Base-by-base conservation (phyloP, 2,888 invertebrate genomes). In the Acanthococcus lagerstroemiae region DNA sequence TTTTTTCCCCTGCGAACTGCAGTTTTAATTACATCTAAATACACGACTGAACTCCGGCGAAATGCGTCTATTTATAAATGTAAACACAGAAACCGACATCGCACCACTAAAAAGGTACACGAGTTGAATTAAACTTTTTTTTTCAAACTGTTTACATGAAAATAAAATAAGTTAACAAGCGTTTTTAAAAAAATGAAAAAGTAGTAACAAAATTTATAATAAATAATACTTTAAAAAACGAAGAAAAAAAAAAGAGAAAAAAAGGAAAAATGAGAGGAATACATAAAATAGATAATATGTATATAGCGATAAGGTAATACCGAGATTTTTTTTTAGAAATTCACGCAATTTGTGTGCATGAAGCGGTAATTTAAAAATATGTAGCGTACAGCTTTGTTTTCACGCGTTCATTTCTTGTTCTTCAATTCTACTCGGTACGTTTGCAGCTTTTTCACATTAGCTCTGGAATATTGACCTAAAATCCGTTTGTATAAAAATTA, bases 101-200 rank as follows among this genome's bases (percentile, higher is more conserved):
- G n/a, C n/a, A n/a, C n/a, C n/a, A n/a, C n/a, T n/a, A n/a, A n/a
- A n/a, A n/a, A n/a, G n/a, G n/a, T n/a, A n/a, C n/a, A n/a, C n/a
- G n/a, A n/a, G n/a, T n/a, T n/a, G n/a, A n/a, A n/a, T n/a, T n/a
- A n/a, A n/a, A n/a, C n/a, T 37, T n/a, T 37, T 37, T 37, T 37
- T 15, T 37, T 37, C 37, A n/a, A 15, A 37, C n/a, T 37, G 12
- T 37, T 37, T 37, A 37, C 37, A 37, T 37, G 12, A 54, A 60
- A 22, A 54, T 55, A 63, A 63, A 63, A 54, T 52, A 63, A 63
- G 50, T 61, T 61, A 61, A 61, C 61, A 61, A 61, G 61, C 61
- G 30, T 61, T 48, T 58, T 45, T 48, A 54, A 63, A 46, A 58
- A 63, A 54, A 50, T 57, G 9, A 61, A 61, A 61, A 61, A 63